Evolutionary conservation across 2,113 vertebrate genomes (phyloP).

Genomic region (Pimephales promelas): DNA sequence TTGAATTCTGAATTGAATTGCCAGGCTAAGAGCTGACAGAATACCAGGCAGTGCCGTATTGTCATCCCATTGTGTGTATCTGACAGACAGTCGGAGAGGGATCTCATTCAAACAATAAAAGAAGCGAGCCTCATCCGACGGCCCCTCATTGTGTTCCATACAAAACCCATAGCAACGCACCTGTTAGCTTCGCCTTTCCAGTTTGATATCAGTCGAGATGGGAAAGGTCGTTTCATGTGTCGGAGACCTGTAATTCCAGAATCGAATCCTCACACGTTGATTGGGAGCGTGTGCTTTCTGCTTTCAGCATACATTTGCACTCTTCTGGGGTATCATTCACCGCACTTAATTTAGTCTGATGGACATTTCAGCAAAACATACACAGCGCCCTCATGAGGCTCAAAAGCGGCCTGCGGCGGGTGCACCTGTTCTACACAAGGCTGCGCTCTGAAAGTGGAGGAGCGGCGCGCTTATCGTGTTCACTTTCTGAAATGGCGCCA

Average conservation of each 20-base stretch:
- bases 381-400: constrained; percentile 78
- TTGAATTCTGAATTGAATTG: constrained; percentile 41
- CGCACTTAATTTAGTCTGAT: constrained; percentile 70
- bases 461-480: constrained; percentile 51
- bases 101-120: constrained; percentile 53
- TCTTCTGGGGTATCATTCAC: constrained; percentile 71
- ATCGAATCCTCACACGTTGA: constrained; percentile 28
- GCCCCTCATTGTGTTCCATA: constrained; percentile 49
- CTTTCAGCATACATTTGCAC: constrained; percentile 71
- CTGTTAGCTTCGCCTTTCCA: constrained; percentile 50
- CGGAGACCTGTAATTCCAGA: constrained; percentile 53
- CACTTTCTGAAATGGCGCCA: constrained; percentile 56
- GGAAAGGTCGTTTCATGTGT: constrained; percentile 47
- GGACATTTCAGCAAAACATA: constrained; percentile 66
- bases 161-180: constrained; percentile 39
- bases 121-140: constrained; percentile 32
- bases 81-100: constrained; percentile 53
- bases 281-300: constrained; percentile 54
- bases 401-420: constrained; percentile 48
- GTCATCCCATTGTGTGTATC: constrained; percentile 54
- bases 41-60: constrained; percentile 39
- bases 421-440: constrained; percentile 38
- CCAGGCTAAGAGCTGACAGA: constrained; percentile 53
- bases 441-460: constrained; percentile 54
- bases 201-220: constrained; percentile 53